Percentiles rank a stretch among this genome's conserved stretches.
Evolutionary conservation across 2,888 invertebrate species (phyloP).

Genomic region (Callinectes sapidus): DNA sequence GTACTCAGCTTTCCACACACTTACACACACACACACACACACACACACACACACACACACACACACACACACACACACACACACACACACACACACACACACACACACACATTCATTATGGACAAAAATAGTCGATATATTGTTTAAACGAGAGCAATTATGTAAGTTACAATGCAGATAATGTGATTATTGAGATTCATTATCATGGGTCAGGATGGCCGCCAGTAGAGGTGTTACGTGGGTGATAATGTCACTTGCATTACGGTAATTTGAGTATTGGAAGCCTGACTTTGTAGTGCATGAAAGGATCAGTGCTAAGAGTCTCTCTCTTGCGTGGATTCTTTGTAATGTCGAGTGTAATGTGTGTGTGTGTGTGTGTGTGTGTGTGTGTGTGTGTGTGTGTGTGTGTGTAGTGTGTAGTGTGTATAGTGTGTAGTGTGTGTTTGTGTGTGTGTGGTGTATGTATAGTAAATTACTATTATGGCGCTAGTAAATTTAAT

Average conservation of each 20-base stretch:
- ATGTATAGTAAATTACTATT: not conserved
- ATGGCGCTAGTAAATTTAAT: not conserved
- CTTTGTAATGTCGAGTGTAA: not conserved
- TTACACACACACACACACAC: too few species aligned
- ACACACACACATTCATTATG: not conserved
- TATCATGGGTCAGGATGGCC: too few species aligned
- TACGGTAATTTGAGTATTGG: too few species aligned
- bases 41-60: conserved; percentile 21
- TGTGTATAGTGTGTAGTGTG: conserved; percentile 32
- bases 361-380: conserved; percentile 10
- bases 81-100: conserved; percentile 31
- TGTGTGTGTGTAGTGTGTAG: conserved; percentile 4
- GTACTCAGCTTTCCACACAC: too few species aligned
- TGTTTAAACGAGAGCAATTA: too few species aligned
- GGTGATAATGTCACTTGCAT: too few species aligned
- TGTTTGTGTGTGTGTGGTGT: conserved; percentile 35
- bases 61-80: conserved; percentile 45
- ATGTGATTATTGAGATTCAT: too few species aligned
- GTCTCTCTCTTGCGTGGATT: not conserved
- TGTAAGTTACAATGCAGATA: too few species aligned
- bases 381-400: conserved; percentile 35
- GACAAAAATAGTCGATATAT: too few species aligned
- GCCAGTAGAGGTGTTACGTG: too few species aligned
- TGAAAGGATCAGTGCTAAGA: too few species aligned
- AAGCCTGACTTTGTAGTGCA: too few species aligned